phyloP scores from a whole-genome alignment of 2,113 vertebrate species.

The Connochaetes taurinus region DNA sequence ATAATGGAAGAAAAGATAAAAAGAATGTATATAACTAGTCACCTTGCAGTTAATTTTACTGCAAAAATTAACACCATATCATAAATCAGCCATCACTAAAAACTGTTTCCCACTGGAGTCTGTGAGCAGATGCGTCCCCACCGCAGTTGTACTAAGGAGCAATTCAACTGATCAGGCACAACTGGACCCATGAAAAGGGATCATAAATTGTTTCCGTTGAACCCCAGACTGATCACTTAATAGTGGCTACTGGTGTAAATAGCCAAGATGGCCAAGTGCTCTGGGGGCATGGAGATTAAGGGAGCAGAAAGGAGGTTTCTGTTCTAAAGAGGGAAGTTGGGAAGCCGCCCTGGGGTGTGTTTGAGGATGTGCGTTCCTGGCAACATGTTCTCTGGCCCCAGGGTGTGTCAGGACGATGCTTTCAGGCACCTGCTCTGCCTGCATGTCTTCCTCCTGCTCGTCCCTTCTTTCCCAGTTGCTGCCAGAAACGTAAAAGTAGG shows the following conservation, averaged over 20 bases:
- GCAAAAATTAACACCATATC: neutral
- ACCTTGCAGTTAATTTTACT: neutral
- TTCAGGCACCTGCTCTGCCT: neutral
- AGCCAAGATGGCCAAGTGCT: neutral
- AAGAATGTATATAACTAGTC: neutral
- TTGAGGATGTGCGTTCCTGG: neutral
- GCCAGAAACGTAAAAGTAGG: neutral
- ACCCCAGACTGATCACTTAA: neutral
- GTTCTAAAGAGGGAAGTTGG: neutral
- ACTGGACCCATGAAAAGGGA: neutral
- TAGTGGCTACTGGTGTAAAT: neutral
- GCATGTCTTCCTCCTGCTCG: neutral
- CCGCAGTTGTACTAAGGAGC: neutral
- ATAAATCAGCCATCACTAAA: neutral
- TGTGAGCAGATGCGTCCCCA: neutral
- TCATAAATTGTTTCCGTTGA: neutral
- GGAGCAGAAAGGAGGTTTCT: neutral
- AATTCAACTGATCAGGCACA: neutral
- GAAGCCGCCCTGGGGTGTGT: neutral
- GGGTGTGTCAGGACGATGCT: neutral
- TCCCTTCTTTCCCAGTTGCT: neutral
- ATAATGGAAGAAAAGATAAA: neutral
- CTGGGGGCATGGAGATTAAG: neutral
- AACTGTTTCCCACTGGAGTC: rapidly evolving
- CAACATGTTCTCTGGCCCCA: neutral